Evolutionary conservation across 2,888 invertebrate species (phyloP).

Genomic region (Pachycephus smyrnensis): DNA sequence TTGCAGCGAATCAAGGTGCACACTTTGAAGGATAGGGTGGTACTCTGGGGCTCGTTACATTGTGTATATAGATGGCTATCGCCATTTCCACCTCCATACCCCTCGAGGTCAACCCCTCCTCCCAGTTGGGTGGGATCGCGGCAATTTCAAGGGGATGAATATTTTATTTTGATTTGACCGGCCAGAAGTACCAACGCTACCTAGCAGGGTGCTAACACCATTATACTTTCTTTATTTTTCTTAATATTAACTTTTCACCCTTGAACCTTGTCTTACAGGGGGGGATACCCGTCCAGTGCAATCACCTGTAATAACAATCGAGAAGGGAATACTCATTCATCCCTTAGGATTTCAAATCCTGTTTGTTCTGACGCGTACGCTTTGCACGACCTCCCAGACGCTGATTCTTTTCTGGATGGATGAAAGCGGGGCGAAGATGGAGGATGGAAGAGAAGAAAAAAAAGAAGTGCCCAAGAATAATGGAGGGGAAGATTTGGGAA

Average conservation of each 20-base stretch:
- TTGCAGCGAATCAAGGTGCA: background rate
- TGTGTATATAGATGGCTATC: background rate
- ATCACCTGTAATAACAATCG: background rate
- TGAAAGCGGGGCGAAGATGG: background rate
- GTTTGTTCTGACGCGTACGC: background rate
- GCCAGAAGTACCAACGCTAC: background rate
- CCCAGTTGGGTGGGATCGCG: background rate
- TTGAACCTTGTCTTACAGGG: background rate
- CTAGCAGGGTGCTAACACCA: background rate
- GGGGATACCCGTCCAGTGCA: background rate
- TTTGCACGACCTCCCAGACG: background rate
- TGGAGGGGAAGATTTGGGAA: background rate
- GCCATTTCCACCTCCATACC: background rate
- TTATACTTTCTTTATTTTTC: background rate
- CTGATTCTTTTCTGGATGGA: background rate
- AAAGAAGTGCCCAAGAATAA: background rate
- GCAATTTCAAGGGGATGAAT: conserved; percentile 1
- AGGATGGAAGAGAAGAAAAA: conserved; percentile 1
- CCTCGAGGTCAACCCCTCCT: background rate
- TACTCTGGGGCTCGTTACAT: background rate
- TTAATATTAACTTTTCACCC: background rate
- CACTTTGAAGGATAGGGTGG: background rate
- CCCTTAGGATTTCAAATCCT: background rate
- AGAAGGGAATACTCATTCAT: too few species aligned
- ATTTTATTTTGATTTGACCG: conserved; percentile 6